Percentiles rank a stretch among this genome's conserved stretches.
Conservation (phyloP, 2,888 invertebrate genomes). For the Lithophane socia region DNA sequence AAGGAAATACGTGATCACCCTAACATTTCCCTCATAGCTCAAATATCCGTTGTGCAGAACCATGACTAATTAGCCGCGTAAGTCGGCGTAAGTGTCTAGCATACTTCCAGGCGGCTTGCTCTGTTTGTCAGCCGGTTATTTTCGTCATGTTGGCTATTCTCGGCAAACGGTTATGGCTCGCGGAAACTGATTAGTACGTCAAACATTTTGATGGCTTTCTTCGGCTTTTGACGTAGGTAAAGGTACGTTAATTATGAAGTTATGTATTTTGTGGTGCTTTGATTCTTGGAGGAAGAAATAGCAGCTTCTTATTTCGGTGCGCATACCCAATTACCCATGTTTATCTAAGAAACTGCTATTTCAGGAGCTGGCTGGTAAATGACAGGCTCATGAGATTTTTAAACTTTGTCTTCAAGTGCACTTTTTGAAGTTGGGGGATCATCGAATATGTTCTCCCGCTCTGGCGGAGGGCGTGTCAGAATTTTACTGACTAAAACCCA, state of each 20-base stretch:
- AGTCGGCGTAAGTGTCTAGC: constrained; percentile 7
- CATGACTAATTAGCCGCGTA: constrained; percentile 51
- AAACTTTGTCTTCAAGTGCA: background rate
- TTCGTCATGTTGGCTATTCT: constrained; percentile 48
- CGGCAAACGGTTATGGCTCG: constrained; percentile 55
- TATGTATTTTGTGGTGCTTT: constrained; percentile 20
- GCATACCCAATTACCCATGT: background rate
- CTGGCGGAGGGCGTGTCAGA: no score
- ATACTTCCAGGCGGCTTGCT: constrained; percentile 33
- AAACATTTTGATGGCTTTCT: constrained; percentile 62
- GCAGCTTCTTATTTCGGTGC: constrained; percentile 5
- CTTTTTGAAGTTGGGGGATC: no score
- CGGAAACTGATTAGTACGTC: constrained; percentile 64
- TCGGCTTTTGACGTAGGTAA: constrained; percentile 43
- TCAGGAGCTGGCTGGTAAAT: background rate
- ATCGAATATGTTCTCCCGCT: no score
- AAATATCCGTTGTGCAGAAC: constrained; percentile 18
- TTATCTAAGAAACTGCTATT: background rate
- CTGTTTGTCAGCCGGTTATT: constrained; percentile 66
- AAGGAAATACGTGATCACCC: constrained; percentile 15
- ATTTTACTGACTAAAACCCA: no score
- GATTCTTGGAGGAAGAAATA: background rate
- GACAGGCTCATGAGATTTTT: background rate
- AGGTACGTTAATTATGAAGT: constrained; percentile 10
- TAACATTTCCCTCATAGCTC: constrained; percentile 11